Conservation (phyloP, 2,888 invertebrate species). For the Leucania comma region DNA sequence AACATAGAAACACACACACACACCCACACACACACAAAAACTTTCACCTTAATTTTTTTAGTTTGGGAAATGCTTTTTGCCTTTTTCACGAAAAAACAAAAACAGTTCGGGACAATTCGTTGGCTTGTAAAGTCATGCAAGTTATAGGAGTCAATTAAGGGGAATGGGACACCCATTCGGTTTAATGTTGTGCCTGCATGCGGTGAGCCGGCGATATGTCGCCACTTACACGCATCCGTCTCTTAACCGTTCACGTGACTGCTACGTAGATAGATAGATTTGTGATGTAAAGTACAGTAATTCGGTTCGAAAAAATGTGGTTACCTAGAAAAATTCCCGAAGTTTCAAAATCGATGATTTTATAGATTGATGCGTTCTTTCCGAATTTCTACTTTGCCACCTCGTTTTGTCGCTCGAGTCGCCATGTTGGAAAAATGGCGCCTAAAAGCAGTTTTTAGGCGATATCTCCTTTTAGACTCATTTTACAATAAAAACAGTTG, state of each 20-base stretch:
- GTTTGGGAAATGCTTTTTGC: conserved; percentile 3
- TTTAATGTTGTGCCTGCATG: conserved; percentile 53
- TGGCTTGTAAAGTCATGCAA: conserved; percentile 53
- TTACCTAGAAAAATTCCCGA: no score
- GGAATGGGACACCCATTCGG: conserved; percentile 48
- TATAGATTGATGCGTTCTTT: no score
- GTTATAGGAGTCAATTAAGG: conserved; percentile 60
- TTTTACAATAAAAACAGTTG: no score
- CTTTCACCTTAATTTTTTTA: background rate
- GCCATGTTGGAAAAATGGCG: no score
- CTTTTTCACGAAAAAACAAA: conserved; percentile 23
- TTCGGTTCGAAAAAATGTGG: no score
- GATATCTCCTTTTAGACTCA: no score
- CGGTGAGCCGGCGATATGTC: conserved; percentile 48
- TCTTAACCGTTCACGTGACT: conserved; percentile 20
- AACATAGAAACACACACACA: no score
- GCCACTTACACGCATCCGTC: conserved; percentile 46
- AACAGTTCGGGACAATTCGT: conserved; percentile 11
- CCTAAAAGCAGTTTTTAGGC: no score
- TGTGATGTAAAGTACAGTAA: background rate
- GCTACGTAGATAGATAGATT: background rate
- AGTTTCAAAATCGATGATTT: no score
- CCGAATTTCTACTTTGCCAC: no score
- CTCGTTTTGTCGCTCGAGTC: no score
- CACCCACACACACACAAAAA: no score